Evolutionary conservation across 1,140 invertebrate species (phyloP).

Genomic region (Octopus bimaculoides): DNA sequence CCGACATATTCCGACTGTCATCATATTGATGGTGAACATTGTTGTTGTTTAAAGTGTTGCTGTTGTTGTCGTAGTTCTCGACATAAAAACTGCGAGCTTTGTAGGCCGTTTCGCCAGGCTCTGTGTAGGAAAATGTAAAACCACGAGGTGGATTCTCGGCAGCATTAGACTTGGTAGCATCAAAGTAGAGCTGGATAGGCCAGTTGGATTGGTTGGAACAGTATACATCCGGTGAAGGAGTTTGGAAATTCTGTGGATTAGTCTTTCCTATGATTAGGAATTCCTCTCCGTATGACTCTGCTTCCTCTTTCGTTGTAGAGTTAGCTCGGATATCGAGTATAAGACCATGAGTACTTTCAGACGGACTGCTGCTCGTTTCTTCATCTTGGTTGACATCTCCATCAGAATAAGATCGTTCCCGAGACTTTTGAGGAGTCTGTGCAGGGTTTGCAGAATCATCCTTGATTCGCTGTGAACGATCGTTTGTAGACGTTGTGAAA

Average conservation of each 20-base stretch:
- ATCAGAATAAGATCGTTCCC: constrained; percentile 5
- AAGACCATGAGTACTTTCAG: no score
- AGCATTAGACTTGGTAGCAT: neutral
- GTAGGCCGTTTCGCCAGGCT: constrained; percentile 21
- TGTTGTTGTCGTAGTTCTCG: neutral
- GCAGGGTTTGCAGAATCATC: neutral
- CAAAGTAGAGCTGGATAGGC: neutral
- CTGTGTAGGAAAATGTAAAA: constrained; percentile 23
- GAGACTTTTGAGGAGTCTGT: neutral
- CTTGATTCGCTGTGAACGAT: neutral
- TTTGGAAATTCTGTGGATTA: no score
- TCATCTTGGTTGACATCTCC: neutral
- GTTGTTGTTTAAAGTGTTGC: neutral
- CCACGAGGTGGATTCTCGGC: constrained; percentile 8
- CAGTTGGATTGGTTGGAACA: neutral
- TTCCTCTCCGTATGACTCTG: no score
- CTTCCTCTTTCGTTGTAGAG: no score
- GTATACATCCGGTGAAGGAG: neutral
- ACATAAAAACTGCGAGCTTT: constrained; percentile 14
- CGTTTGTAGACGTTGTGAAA: neutral
- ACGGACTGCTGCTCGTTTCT: no score
- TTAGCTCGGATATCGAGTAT: no score
- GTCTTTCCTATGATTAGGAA: no score
- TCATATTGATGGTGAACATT: no score
- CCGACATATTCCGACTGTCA: no score